Evolutionary conservation across 2,113 vertebrate species (phyloP).

Genomic region (Aplodontia rufa): DNA sequence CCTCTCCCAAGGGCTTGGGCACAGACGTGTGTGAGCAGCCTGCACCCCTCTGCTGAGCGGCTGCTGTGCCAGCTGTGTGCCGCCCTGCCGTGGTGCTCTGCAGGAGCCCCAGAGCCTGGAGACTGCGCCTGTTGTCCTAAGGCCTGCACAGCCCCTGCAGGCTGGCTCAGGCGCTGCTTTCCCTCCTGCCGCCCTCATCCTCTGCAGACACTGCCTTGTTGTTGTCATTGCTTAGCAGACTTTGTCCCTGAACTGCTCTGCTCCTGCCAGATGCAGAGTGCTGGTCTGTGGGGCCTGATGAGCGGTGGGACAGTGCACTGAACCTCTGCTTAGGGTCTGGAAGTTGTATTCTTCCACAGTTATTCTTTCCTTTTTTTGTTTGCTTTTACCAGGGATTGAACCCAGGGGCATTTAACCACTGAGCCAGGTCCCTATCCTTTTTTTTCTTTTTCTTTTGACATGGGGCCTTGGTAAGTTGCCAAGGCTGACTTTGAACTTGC

Average conservation of each 20-base stretch:
- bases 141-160: not conserved
- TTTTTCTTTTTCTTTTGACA: no score
- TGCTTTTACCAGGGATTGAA: no score
- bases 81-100: no score
- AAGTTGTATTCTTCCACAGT: not conserved
- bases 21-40: not conserved
- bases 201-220: not conserved
- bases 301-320: not conserved
- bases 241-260: not conserved
- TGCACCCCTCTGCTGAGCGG: not conserved
- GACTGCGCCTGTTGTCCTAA: not conserved
- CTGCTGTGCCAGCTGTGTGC: not conserved
- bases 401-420: no score
- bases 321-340: slow-evolving; percentile 1
- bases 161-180: not conserved
- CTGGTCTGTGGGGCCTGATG: not conserved
- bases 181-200: not conserved
- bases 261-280: not conserved
- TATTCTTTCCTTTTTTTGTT: no score
- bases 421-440: no score
- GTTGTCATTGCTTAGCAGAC: not conserved
- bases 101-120: not conserved
- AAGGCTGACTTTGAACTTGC: no score
- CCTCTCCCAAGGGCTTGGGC: not conserved
- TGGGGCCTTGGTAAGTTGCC: no score